Percentiles rank a stretch among this genome's conserved stretches.
These are phyloP conservation scores for Morbakka virulenta DNA, from an alignment of 30 jellyfish, hydroid and myxozoan genomes.

Conservation along the genomic window DNA sequence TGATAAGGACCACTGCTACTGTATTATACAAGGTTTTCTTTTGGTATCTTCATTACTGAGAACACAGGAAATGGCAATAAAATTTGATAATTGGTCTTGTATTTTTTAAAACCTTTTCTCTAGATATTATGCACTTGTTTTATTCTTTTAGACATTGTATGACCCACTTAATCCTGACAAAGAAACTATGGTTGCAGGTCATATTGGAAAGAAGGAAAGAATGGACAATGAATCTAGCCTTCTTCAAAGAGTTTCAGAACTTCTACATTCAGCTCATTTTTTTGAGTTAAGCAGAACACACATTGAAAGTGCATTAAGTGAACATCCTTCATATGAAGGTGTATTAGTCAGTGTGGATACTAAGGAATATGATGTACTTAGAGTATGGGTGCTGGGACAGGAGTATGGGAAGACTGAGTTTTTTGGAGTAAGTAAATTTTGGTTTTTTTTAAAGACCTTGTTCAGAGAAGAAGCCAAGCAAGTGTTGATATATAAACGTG, in stretches of 20 bases:
- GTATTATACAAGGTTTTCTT: no score
- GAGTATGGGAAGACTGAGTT: conserved; percentile 31
- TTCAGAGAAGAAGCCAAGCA: conserved; percentile 52
- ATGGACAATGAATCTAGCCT: conserved; percentile 80
- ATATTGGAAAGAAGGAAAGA: conserved; percentile 58
- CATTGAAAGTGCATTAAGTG: conserved; percentile 43
- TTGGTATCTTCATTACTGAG: no score
- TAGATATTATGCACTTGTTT: background rate
- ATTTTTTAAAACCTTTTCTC: no score
- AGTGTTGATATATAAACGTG: conserved; percentile 78
- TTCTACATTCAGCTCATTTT: conserved; percentile 74
- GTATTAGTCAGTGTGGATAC: conserved; percentile 87
- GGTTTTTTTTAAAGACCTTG: conserved; percentile 16
- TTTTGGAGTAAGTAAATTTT: conserved; percentile 9
- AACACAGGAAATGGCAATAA: no score
- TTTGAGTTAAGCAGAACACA: conserved; percentile 61
- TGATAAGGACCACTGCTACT: no score
- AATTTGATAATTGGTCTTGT: no score
- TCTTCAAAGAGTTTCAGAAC: conserved; percentile 64
- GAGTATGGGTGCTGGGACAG: conserved; percentile 88
- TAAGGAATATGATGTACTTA: conserved; percentile 69
- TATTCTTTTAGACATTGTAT: conserved; percentile 60
- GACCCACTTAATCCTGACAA: conserved; percentile 94
- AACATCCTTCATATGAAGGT: conserved; percentile 82
- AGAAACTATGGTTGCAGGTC: conserved; percentile 62